These are phyloP conservation scores for Cydia strobilella DNA, from an alignment of 1,140 invertebrate species.

Conservation along the genomic window DNA sequence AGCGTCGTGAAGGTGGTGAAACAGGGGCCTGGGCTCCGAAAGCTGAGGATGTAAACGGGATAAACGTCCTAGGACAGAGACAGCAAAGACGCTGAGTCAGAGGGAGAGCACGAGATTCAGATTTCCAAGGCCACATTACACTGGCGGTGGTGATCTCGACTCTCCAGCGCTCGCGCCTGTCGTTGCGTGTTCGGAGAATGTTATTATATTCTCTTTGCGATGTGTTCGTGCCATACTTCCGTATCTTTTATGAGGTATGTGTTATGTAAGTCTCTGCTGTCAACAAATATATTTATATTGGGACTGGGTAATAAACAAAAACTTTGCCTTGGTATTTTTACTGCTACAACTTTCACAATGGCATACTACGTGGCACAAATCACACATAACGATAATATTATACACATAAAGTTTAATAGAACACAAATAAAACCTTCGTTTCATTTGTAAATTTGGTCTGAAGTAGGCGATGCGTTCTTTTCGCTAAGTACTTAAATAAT, in stretches of 20 bases:
- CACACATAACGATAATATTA: too few species aligned
- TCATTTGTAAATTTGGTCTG: too few species aligned
- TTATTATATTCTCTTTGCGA: neutral
- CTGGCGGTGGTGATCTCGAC: neutral
- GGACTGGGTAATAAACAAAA: neutral
- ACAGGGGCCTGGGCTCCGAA: too few species aligned
- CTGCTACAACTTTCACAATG: slow-evolving; percentile 20
- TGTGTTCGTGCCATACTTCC: slow-evolving; percentile 1
- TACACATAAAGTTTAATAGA: too few species aligned
- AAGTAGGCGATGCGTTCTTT: too few species aligned
- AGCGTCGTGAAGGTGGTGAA: too few species aligned
- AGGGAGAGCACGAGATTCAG: neutral
- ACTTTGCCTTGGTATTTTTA: slow-evolving; percentile 35
- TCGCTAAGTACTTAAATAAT: too few species aligned
- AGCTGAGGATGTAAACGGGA: too few species aligned
- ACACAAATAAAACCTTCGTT: too few species aligned
- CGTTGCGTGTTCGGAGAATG: slow-evolving; percentile 4
- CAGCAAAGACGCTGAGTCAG: too few species aligned
- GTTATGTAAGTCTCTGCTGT: neutral
- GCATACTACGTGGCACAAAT: too few species aligned
- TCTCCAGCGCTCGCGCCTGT: neutral
- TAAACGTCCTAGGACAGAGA: too few species aligned
- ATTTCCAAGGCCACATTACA: neutral
- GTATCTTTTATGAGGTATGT: slow-evolving; percentile 6
- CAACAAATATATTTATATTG: slow-evolving; percentile 1